Conservation (phyloP, 2,113 vertebrate species). For the Chloroceryle aenea region DNA sequence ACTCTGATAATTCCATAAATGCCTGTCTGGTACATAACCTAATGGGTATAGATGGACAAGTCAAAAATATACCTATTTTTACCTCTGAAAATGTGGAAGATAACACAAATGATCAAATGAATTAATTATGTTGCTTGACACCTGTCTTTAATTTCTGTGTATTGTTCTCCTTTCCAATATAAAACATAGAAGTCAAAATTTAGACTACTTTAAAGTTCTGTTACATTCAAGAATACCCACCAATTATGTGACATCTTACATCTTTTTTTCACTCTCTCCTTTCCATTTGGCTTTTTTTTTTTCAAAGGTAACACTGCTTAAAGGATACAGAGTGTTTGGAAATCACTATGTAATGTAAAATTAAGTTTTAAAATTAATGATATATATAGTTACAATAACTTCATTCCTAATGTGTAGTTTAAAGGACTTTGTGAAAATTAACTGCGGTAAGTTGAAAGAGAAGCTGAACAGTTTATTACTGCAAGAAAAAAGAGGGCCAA, state of each 20-base stretch:
- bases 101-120: neutral
- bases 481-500: neutral
- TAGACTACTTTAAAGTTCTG: neutral
- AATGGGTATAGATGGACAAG: neutral
- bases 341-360: neutral
- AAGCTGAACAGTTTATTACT: neutral
- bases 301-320: neutral
- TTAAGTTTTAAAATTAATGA: neutral
- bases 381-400: neutral
- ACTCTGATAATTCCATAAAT: neutral
- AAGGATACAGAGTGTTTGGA: neutral
- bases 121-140: neutral
- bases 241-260: neutral
- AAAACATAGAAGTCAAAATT: neutral
- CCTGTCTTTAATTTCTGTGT: neutral
- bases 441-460: neutral
- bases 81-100: neutral
- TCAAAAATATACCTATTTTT: neutral
- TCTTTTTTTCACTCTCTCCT: neutral
- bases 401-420: neutral
- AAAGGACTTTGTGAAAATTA: neutral
- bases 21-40: neutral
- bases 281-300: neutral
- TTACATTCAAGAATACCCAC: neutral
- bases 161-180: neutral